Base-by-base conservation (phyloP, 2,888 invertebrate genomes). In the Lamproptera curius region DNA sequence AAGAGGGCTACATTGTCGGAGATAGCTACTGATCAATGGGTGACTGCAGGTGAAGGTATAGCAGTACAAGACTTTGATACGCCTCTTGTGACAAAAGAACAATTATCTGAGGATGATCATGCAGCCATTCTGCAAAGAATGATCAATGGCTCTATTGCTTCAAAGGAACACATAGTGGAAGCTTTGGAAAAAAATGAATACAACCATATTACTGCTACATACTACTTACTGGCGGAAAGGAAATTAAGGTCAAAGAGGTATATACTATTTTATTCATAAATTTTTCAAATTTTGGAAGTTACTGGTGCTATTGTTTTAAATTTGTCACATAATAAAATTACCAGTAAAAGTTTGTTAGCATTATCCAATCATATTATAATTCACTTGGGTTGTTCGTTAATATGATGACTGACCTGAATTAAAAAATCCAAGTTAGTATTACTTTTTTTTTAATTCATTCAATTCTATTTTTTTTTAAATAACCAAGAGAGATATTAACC, bases 171-270 rank as follows among this genome's bases (percentile, higher is more conserved):
- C 73, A 98, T 99, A 60, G 81, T 95, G 63, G 95, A 96, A 93
- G 94, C 97, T 46, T 87, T 99, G 67, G 97, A 98, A 71, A 95
- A 94, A 72, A 96, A 98, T 84, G 97, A 97, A 71, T 99, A 99
- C 84, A 97, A 97, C 87, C 97, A 99, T 80, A 94, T 99, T 67
- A 98, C 99, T 20, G 99, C 99, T 38, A 99, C 99, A 14, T 99
- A 98, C 85, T 99, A 95, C 85, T 89, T 99, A 61, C 87, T 99
- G 62, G 98, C 98, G 10, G 99, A 99, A 83, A 90, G 97, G 56
- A 95, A 97, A 74, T 88, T 99, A 35, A 90, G 95, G 56, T 91
- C 93, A 42, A 92, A 94, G 68, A 90, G 95, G 63, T 93, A 66
- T 62, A 59, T 51, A 71, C 65, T 50, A 59, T 38, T 31, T 8